A percentile compares a stretch with the other conserved stretches of the same genome.
Conservation (phyloP, 2,888 invertebrate genomes). For the Steinernema carpocapsae region DNA sequence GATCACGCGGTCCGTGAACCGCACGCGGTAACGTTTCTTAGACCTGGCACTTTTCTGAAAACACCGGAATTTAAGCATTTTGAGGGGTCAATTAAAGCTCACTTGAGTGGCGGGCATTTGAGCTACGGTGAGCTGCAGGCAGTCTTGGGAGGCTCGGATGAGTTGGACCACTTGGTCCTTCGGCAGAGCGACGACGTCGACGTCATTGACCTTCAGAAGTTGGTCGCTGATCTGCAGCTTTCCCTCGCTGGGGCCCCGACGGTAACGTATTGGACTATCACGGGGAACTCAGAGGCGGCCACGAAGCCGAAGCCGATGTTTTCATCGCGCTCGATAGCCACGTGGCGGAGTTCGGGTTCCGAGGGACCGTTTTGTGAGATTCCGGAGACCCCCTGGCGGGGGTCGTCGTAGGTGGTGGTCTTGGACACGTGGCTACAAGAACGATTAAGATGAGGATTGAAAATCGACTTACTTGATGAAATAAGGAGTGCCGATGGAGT, state of each 20-base stretch:
- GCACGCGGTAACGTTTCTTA: slow-evolving; percentile 49
- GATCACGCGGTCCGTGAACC: slow-evolving; percentile 60
- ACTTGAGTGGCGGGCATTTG: slow-evolving; percentile 41
- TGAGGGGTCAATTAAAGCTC: background rate
- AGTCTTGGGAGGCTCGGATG: slow-evolving; percentile 49
- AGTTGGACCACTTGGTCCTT: slow-evolving; percentile 70
- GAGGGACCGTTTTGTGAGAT: slow-evolving; percentile 15
- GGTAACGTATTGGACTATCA: slow-evolving; percentile 79
- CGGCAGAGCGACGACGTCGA: slow-evolving; percentile 84
- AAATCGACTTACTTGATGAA: slow-evolving; percentile 83
- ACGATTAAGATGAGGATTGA: slow-evolving; percentile 31
- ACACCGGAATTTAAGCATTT: background rate
- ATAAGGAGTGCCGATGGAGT: slow-evolving; percentile 81
- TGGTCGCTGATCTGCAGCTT: slow-evolving; percentile 89
- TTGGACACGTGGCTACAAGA: slow-evolving; percentile 76
- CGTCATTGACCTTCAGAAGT: slow-evolving; percentile 86
- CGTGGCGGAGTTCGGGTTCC: background rate
- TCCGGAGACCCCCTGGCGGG: slow-evolving; percentile 71
- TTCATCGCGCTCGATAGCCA: slow-evolving; percentile 60
- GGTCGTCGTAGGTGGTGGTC: slow-evolving; percentile 89
- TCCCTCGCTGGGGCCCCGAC: slow-evolving; percentile 86
- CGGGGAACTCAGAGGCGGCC: slow-evolving; percentile 90
- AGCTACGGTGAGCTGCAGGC: slow-evolving; percentile 52
- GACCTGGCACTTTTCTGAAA: slow-evolving; percentile 32
- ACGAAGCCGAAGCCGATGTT: slow-evolving; percentile 91